Percentiles rank a stretch among this genome's conserved stretches.
Evolutionary conservation across 2,888 invertebrate species (phyloP).

Genomic region (Callyntrura guangdongensis): DNA sequence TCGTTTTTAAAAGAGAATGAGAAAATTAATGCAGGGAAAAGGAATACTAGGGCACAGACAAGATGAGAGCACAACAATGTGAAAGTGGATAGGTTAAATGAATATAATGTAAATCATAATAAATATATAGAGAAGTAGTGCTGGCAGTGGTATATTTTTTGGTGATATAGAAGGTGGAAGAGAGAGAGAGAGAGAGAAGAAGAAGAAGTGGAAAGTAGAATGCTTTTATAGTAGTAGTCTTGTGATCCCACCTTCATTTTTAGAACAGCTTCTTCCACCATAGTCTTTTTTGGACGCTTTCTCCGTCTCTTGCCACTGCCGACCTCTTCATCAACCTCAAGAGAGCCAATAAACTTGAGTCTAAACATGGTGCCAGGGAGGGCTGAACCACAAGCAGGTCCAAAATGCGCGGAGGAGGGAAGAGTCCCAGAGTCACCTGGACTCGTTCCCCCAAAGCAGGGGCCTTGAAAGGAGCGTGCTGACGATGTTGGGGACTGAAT

Average conservation of each 20-base stretch:
- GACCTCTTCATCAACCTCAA: constrained; percentile 93
- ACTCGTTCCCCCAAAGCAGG: constrained; percentile 78
- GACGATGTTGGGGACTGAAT: constrained; percentile 73
- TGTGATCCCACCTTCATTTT: constrained; percentile 91
- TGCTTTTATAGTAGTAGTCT: constrained; percentile 61
- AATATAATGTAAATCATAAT: constrained; percentile 52
- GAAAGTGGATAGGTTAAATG: constrained; percentile 56
- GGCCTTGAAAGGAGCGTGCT: constrained; percentile 76
- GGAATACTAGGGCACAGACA: constrained; percentile 25
- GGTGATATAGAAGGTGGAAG: constrained; percentile 42
- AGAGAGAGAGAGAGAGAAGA: constrained; percentile 48
- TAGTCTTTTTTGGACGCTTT: constrained; percentile 94
- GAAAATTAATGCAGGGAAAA: constrained; percentile 39
- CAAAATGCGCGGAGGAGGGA: constrained; percentile 71
- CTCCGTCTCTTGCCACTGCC: constrained; percentile 90
- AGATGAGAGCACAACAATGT: constrained; percentile 63
- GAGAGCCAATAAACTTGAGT: constrained; percentile 93
- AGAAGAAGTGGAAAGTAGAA: constrained; percentile 43
- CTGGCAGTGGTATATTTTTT: constrained; percentile 15
- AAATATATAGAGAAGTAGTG: constrained; percentile 41
- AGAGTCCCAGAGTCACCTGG: constrained; percentile 75
- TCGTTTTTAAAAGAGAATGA: constrained; percentile 41
- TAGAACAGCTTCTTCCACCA: constrained; percentile 95
- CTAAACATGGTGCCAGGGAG: constrained; percentile 92
- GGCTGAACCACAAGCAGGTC: constrained; percentile 86